These are phyloP conservation scores for Ophiothrix spiculata DNA, from an alignment of 35 echinoderm and acorn worm species.

Conservation along the genomic window DNA sequence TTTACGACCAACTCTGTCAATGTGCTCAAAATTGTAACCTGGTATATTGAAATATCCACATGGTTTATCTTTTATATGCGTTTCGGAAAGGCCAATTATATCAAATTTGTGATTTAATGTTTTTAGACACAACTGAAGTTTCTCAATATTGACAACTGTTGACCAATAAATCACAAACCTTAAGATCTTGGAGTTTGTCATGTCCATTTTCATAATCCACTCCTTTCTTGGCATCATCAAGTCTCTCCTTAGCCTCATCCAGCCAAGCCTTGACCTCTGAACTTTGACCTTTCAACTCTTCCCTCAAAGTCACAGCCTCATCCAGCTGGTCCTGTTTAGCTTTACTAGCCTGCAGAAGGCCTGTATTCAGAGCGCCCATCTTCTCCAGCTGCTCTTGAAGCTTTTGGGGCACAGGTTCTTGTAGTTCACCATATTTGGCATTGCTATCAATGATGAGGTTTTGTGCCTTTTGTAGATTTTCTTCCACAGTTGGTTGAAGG, in stretches of 20 bases:
- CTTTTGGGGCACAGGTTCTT: slow-evolving; percentile 58
- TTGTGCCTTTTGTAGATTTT: slow-evolving; percentile 72
- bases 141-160: too few species aligned
- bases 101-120: too few species aligned
- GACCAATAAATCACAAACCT: slow-evolving; percentile 49
- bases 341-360: slow-evolving; percentile 51
- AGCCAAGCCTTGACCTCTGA: slow-evolving; percentile 74
- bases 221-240: slow-evolving; percentile 52
- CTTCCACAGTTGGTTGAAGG: slow-evolving; percentile 50
- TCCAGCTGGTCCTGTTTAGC: slow-evolving; percentile 49
- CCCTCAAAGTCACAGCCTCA: slow-evolving; percentile 52
- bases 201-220: slow-evolving; percentile 63
- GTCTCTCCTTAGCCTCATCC: slow-evolving; percentile 41
- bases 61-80: too few species aligned
- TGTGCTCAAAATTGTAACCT: too few species aligned
- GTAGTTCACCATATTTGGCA: slow-evolving; percentile 81
- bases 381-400: slow-evolving; percentile 60
- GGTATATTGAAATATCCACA: too few species aligned
- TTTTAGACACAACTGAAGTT: too few species aligned
- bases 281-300: slow-evolving; percentile 42
- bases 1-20: too few species aligned
- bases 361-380: slow-evolving; percentile 64
- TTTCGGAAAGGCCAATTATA: too few species aligned
- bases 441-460: slow-evolving; percentile 72
- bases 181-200: slow-evolving; percentile 51